A percentile compares a stretch with the other conserved stretches of the same genome.
Conservation (phyloP, 2,797 vertebrate species). For the Chaunax sp. region DNA sequence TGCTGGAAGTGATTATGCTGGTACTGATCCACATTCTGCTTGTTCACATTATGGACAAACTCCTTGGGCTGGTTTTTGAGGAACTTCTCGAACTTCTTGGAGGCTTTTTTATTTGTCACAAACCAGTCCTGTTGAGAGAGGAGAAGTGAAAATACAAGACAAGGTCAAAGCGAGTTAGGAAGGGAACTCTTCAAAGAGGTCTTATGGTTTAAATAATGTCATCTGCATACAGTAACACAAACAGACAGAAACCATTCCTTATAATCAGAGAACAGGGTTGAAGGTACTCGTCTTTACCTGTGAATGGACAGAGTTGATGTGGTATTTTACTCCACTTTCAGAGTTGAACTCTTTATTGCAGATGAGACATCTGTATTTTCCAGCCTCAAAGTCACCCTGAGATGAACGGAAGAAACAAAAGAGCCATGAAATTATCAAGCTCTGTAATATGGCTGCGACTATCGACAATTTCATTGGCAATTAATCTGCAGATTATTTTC, state of each 20-base stretch:
- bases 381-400: constrained; percentile 93
- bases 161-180: no score
- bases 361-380: constrained; percentile 94
- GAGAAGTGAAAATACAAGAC: neutral
- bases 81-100: constrained; percentile 90
- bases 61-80: constrained; percentile 87
- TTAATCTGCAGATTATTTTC: no score
- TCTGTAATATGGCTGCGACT: neutral
- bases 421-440: neutral
- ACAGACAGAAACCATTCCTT: no score
- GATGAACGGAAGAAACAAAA: constrained; percentile 17
- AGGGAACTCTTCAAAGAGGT: no score
- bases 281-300: constrained; percentile 81
- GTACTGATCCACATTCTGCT: constrained; percentile 69
- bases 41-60: constrained; percentile 70
- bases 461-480: no score
- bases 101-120: constrained; percentile 88
- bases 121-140: constrained; percentile 91
- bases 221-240: no score
- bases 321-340: constrained; percentile 97
- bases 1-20: constrained; percentile 42
- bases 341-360: constrained; percentile 96
- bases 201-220: no score
- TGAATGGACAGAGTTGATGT: constrained; percentile 94
- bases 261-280: neutral